Evolutionary conservation across 1,140 invertebrate genomes (phyloP), one percentile per base, ranked within the genome.

Genomic region (Samia ricini): DNA sequence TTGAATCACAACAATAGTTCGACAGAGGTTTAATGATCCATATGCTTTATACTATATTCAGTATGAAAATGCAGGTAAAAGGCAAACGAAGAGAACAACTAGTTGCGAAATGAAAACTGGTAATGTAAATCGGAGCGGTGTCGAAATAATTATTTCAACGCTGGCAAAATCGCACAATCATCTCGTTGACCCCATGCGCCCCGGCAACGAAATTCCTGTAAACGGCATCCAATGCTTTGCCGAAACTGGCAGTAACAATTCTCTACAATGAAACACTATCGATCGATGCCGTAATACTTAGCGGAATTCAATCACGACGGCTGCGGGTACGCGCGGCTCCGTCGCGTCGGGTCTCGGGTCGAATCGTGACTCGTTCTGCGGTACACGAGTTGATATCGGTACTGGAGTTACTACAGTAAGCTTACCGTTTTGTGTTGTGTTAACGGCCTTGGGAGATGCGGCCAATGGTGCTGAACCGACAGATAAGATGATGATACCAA

Each of bases 361-460:
- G 56, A 63, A 68, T 79, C 74, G 82, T 82, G 78, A 82, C 78
- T 77, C 62, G 74, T 61, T 57, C 65, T 4, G 12, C 64, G 68
- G 68, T 69, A 60, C 62, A 67, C 61, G 62, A 63, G 58, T 23
- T 15, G 51, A 57, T 61, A 70, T 67, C 63, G 56, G 63, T 72
- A 63, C 63, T 63, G 26, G 58, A 26, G 26, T 8, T 26, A 51
- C 59, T 72, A 81, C 77, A 68, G 77, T 83, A 78, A 76, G 66
- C 74, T 67, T 68, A 83, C 76, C 79, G 83, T 82, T 79, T n/a
- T 61, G 49, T 10, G 69, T 71, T 71, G 73, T 72, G 71, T 64
- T 74, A 75, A 75, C 72, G 74, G 69, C 78, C 76, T 78, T 78
- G 74, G 63, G 66, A 70, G 60, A 48, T 69, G 61, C 60, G 67